Base-by-base conservation (phyloP, 2,888 invertebrate species). In the Brachyptera risi region DNA sequence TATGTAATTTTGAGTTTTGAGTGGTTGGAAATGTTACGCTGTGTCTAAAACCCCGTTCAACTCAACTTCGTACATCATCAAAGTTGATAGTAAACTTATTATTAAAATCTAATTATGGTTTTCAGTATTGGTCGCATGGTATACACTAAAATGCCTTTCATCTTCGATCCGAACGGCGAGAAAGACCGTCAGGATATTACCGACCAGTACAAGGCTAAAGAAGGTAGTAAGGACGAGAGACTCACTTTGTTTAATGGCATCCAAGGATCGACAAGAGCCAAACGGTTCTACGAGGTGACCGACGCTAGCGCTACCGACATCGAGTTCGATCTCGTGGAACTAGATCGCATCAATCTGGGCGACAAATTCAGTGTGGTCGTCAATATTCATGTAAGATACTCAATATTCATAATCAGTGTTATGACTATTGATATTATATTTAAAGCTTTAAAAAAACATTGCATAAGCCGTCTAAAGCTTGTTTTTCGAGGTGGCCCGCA, bases 171-270 rank as follows among this genome's bases (percentile, higher is more conserved):
- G 0, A 80, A 83, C 37, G 88, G 88, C 0, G 87, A 88, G 65
- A 80, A 80, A 54, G 90, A 90, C 68, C 77, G 84, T 1, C 81
- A 86, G 69, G 86, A 90, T 68, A 84, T 90, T 67, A 88, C 86
- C 0, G 68, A 73, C 0, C 75, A 82, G 64, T 91, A 90, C 76
- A 91, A 91, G 74, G 79, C 83, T 54, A 76, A 77, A 58, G 90
- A 91, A 76, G 89, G 89, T 13, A 81, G 85, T 0, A 79, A 84
- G 13, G 87, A 83, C 0, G 91, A 92, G 73, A 76, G 92, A 7
- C 73, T 89, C 63, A 83, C 88, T 1, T 78, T 92, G 26, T 83
- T 85, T 74, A 88, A 88, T 71, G 92, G 90, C 1, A 87, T 88
- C 0, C 76, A 88, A 13, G 83, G 82, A 67, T 82, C 83, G 0